Base-by-base conservation (phyloP, 2,888 invertebrate species). In the Sycophila texana region DNA sequence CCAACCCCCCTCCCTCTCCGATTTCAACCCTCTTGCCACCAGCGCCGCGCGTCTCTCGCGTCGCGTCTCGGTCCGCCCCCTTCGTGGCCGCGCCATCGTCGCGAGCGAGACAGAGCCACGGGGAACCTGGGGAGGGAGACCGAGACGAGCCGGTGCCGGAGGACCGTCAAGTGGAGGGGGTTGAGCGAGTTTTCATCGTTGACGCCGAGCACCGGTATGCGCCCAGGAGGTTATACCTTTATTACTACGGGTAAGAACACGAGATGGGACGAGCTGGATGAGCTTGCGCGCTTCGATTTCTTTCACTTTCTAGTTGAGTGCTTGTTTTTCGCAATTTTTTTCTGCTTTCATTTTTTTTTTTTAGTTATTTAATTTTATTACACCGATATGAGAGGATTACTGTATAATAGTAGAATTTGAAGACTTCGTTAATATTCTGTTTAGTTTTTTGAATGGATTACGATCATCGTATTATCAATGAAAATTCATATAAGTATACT, bases 1-100 rank as follows among this genome's bases (percentile, higher is more conserved):
- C 88, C 87, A 84, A 86, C 87, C 89, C 82, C 85, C 87, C 86
- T 87, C 86, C 88, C 83, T 53, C 55, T 39, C 47, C 4, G 20
- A n/a, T 39, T n/a, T 82, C 83, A 80, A 83, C 83, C 83, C 84
- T 85, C 85, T 86, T 84, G 84, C 77, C 74, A 26, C 66, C 49
- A 26, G 26, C 22, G 16, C 67, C 10, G n/a, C 49, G n/a, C 47
- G 26, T 20, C 49, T 20, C 67, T 30, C 67, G 49, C 60, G 26
- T 60, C 63, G 61, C 30, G 39, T 39, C 55, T 55, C 84, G 86
- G 81, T 86, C 86, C 86, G 85, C 86, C 86, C 86, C 87, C 85
- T 85, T 84, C 83, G 84, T 85, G 84, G 83, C 83, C 83, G 68
- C 68, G 63, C 74, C 70, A 74, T 71, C 73, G 73, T 67, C 70